These are phyloP conservation scores for Seriola rivoliana DNA, from an alignment of 2,113 vertebrate genomes.

Conservation along the genomic window DNA sequence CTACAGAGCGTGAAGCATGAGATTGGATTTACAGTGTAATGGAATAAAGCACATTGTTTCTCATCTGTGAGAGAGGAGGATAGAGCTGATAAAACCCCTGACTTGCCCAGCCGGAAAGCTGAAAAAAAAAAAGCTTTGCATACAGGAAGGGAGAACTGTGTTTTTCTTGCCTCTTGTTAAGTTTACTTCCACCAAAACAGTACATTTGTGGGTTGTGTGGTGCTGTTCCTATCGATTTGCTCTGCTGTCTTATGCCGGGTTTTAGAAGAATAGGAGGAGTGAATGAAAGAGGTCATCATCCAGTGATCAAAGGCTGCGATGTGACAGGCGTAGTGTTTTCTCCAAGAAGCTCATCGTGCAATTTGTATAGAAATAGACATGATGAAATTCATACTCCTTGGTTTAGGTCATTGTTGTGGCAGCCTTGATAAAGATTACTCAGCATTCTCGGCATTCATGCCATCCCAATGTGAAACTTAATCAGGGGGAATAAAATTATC, in stretches of 20 bases:
- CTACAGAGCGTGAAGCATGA: slow-evolving; percentile 81
- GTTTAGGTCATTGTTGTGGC: slow-evolving; percentile 55
- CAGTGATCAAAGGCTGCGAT: slow-evolving; percentile 50
- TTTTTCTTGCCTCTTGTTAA: slow-evolving; percentile 26
- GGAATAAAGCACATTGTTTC: slow-evolving; percentile 83
- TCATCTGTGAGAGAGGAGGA: slow-evolving; percentile 65
- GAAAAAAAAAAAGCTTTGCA: slow-evolving; percentile 41
- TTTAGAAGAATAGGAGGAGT: slow-evolving; percentile 26
- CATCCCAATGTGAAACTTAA: slow-evolving; percentile 56
- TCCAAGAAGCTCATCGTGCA: slow-evolving; percentile 13
- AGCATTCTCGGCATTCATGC: slow-evolving; percentile 26
- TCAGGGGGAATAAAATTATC: slow-evolving; percentile 72
- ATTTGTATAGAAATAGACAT: slow-evolving; percentile 49
- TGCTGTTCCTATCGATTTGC: slow-evolving; percentile 45
- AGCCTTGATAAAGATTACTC: slow-evolving; percentile 57
- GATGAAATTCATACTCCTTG: slow-evolving; percentile 44
- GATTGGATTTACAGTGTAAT: slow-evolving; percentile 84
- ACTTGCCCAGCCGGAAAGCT: slow-evolving; percentile 70
- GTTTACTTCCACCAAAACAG: slow-evolving; percentile 21
- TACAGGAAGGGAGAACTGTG: slow-evolving; percentile 37
- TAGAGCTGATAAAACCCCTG: slow-evolving; percentile 62
- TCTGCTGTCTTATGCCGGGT: slow-evolving; percentile 15
- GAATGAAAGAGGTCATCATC: slow-evolving; percentile 57
- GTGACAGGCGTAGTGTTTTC: slow-evolving; percentile 55
- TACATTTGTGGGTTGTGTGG: slow-evolving; percentile 14